Conservation (phyloP, 2,797 vertebrate genomes). For the Rhynchotus rufescens region DNA sequence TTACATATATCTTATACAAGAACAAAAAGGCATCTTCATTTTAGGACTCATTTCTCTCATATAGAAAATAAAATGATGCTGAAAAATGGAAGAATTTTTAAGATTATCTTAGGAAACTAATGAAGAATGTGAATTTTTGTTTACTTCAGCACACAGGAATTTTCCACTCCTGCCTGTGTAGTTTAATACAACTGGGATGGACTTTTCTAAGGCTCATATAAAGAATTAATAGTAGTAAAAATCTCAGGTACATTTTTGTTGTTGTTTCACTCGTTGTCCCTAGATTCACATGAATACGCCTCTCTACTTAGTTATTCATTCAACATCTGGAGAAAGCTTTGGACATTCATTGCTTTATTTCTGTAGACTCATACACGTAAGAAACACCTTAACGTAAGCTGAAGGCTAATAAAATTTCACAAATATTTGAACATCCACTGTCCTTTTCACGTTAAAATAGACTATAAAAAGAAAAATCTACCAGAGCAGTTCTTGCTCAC, state of each 20-base stretch:
- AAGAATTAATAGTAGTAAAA: conserved; percentile 2
- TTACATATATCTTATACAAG: not conserved
- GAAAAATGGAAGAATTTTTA: not conserved
- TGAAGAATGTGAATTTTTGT: not conserved
- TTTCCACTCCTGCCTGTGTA: not conserved
- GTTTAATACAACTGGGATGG: conserved; percentile 3
- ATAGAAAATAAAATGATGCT: not conserved
- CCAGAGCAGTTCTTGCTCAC: not conserved
- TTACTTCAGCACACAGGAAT: not conserved
- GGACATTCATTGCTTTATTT: conserved; percentile 1
- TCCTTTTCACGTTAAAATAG: conserved; percentile 14
- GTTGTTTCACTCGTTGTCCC: not conserved
- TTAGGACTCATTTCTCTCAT: not conserved
- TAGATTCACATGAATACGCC: conserved; percentile 23
- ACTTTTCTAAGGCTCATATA: not conserved
- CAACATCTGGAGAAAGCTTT: conserved; percentile 11
- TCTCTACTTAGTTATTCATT: not conserved
- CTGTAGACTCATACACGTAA: not conserved
- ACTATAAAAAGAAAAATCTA: conserved; percentile 4
- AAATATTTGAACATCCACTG: not conserved
- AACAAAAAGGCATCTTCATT: not conserved
- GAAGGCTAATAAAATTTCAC: conserved; percentile 1
- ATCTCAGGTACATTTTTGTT: not conserved
- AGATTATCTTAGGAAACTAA: not conserved
- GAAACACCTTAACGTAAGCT: conserved; percentile 25